Conservation (phyloP, 2,888 invertebrate genomes). For the Orthosia cruda region DNA sequence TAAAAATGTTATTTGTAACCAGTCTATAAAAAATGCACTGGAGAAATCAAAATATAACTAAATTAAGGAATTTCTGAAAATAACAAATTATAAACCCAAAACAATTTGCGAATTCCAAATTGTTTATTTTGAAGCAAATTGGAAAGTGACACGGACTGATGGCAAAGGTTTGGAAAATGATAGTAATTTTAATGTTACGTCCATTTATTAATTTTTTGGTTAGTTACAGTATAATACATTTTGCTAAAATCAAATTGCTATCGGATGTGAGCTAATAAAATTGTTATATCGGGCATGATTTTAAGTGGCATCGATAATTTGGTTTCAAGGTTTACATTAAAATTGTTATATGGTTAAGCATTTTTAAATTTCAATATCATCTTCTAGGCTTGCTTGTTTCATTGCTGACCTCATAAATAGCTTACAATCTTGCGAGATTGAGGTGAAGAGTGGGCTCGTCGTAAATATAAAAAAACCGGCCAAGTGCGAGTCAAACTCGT, state of each 20-base stretch:
- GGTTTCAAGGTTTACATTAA: neutral
- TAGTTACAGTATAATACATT: neutral
- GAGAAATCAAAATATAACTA: neutral
- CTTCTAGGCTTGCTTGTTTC: too few species aligned
- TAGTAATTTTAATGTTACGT: neutral
- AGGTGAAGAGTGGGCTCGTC: too few species aligned
- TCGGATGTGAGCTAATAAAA: neutral
- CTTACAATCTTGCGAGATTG: too few species aligned
- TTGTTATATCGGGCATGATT: too few species aligned
- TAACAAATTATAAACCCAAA: slow-evolving; percentile 7
- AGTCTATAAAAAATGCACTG: too few species aligned
- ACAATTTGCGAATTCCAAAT: slow-evolving; percentile 12
- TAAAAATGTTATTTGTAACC: too few species aligned
- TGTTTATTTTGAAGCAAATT: slow-evolving; percentile 34
- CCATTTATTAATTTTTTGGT: neutral
- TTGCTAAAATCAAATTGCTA: neutral
- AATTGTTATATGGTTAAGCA: neutral
- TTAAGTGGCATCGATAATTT: too few species aligned
- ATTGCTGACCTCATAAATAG: too few species aligned
- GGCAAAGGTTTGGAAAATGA: slow-evolving; percentile 12
- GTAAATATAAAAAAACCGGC: too few species aligned
- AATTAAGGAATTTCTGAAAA: neutral
- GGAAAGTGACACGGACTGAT: slow-evolving; percentile 29
- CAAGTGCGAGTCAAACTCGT: too few species aligned
- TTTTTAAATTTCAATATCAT: neutral